Percentiles rank a stretch among this genome's conserved stretches.
These are phyloP conservation scores for Acomys russatus DNA, from an alignment of 2,797 vertebrate genomes.

Conservation along the genomic window DNA sequence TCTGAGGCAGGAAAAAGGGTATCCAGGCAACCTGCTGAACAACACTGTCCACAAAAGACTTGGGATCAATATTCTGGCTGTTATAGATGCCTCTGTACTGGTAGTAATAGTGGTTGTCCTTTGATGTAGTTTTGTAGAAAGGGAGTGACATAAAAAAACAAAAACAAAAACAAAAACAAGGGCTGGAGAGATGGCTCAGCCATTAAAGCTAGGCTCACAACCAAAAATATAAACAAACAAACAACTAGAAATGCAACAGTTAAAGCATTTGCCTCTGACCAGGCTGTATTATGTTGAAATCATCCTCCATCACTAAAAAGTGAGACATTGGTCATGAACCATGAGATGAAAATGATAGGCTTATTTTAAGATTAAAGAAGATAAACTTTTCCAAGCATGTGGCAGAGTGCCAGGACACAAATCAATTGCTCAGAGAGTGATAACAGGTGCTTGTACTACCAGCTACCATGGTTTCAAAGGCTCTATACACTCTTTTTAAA, in stretches of 20 bases:
- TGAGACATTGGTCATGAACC: background rate
- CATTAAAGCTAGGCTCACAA: too few species aligned
- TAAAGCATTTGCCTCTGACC: background rate
- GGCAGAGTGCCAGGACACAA: background rate
- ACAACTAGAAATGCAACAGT: too few species aligned
- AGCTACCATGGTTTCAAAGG: background rate
- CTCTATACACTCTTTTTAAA: background rate
- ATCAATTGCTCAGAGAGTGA: background rate
- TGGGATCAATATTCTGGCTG: background rate
- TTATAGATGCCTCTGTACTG: background rate
- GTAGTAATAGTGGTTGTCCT: background rate
- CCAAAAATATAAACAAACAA: too few species aligned
- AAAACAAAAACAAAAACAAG: too few species aligned
- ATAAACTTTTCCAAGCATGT: background rate
- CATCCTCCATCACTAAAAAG: background rate
- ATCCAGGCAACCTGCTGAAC: background rate
- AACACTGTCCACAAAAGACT: background rate
- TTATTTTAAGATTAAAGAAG: slow-evolving; percentile 52
- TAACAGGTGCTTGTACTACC: background rate
- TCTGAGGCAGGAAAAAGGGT: background rate
- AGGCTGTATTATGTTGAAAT: background rate
- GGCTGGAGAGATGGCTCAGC: too few species aligned
- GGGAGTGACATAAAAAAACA: too few species aligned
- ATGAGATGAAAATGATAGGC: slow-evolving; percentile 33
- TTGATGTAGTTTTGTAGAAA: fast-evolving